Base-by-base conservation (phyloP, 2,113 vertebrate species). In the Chionodraco myersi region DNA sequence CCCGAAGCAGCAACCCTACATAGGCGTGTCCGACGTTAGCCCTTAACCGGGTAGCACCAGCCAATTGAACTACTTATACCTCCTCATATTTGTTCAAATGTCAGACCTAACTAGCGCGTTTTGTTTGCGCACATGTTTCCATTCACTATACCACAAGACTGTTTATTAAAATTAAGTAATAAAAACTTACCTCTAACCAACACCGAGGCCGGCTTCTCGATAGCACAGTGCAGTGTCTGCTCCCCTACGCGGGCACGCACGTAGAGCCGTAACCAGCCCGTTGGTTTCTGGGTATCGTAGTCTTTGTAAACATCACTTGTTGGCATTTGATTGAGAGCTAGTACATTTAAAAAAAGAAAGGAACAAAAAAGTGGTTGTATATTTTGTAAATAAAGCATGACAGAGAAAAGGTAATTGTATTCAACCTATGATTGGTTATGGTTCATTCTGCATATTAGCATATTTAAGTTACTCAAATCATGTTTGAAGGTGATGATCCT, bases 131-230 rank as follows among this genome's bases (percentile, higher is more conserved):
- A 36, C 10, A 83, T 65, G 47, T 83, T 77, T 83, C 52, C 85
- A 87, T 87, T 91, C 85, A 92, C 44, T 71, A 26, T 64, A 82
- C 54, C 0, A 6, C 10, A 10, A 4, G 10, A 65, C 16, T 44
- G 47, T 65, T 72, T 34, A 15, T 34, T 57, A 23, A 59, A 72
- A 86, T 80, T 1, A 56, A 78, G 68, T 83, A 70, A 62, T 59
- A 69, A 44, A 71, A 90, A 90, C 93, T 94, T 94, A 96, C 95
- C 89, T 80, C 88, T 88, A 72, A 75, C 90, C 91, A 80, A 92
- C 84, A 86, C 93, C 86, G 88, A 87, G 91, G 91, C 90, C 90
- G 89, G 88, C 83, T 90, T 87, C 86, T 89, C 92, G 91, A 91
- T 82, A 65, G 72, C 69, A 88, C 88, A 91, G 89, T 90, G 85